These are phyloP conservation scores for Chydorus sphaericus DNA, from an alignment of 2,888 invertebrate species.

Conservation along the genomic window DNA sequence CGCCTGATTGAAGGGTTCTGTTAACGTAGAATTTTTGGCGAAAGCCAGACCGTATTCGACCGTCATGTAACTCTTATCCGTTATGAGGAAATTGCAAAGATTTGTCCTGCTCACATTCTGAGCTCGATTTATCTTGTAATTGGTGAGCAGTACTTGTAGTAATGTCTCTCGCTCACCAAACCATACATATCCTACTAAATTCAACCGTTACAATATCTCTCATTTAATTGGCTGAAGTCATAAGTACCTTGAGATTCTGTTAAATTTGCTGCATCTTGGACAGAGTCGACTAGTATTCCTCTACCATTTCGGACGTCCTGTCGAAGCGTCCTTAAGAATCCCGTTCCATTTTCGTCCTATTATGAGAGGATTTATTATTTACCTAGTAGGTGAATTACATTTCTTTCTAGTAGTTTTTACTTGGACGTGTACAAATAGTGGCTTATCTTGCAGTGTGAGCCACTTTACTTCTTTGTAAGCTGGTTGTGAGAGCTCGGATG, in stretches of 20 bases:
- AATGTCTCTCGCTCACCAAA: slow-evolving; percentile 3
- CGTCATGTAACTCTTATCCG: slow-evolving; percentile 5
- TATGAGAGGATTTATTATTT: not conserved
- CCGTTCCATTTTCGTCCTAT: not conserved
- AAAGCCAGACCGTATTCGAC: slow-evolving; percentile 10
- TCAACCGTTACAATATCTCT: not conserved
- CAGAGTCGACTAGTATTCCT: not conserved
- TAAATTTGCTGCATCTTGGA: slow-evolving; percentile 1
- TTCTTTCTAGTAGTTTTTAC: slow-evolving; percentile 18
- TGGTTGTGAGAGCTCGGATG: slow-evolving; percentile 39
- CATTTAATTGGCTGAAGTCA: not conserved
- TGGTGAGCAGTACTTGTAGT: slow-evolving; percentile 4
- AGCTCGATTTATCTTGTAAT: not conserved
- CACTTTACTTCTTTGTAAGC: slow-evolving; percentile 46
- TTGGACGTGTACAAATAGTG: slow-evolving; percentile 48
- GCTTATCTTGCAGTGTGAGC: slow-evolving; percentile 51
- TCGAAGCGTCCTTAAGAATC: not conserved
- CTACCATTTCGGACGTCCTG: slow-evolving; percentile 6
- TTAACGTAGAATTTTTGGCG: not conserved
- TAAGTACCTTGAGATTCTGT: not conserved
- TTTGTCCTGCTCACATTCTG: not conserved
- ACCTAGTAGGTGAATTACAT: not conserved
- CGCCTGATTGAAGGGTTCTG: slow-evolving; percentile 3
- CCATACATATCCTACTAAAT: slow-evolving; percentile 9
- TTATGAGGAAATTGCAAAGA: slow-evolving; percentile 6